Evolutionary conservation across 2,888 invertebrate genomes (phyloP).

Genomic region (Agonopterix subpropinquella): DNA sequence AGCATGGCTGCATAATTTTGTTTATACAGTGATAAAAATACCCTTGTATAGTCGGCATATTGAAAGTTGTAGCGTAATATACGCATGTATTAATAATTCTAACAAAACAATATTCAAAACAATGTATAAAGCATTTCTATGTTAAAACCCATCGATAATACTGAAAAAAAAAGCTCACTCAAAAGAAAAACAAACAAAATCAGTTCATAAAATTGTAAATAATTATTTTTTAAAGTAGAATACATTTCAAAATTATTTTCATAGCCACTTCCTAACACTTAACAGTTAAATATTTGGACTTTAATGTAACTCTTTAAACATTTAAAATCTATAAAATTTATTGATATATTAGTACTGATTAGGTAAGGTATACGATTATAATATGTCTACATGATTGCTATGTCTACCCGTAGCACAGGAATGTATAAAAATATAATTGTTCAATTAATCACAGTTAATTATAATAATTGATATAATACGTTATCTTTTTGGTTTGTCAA

Average conservation of each 20-base stretch:
- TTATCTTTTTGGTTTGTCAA: not conserved
- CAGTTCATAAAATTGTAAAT: slow-evolving; percentile 1
- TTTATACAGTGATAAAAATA: too few species aligned
- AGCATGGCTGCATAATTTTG: too few species aligned
- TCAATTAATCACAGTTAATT: slow-evolving; percentile 53
- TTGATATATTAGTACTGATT: not conserved
- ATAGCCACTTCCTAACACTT: not conserved
- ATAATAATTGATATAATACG: slow-evolving; percentile 21
- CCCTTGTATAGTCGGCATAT: too few species aligned
- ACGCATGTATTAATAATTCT: too few species aligned
- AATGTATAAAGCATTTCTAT: too few species aligned
- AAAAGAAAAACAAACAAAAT: not conserved
- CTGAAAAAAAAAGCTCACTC: too few species aligned
- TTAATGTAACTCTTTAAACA: not conserved
- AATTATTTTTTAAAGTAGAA: not conserved
- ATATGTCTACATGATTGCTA: not conserved
- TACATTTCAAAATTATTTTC: not conserved
- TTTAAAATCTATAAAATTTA: not conserved
- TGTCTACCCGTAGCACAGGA: slow-evolving; percentile 65
- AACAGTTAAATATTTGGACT: not conserved
- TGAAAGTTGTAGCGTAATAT: too few species aligned
- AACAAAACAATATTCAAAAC: too few species aligned
- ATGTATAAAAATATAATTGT: slow-evolving; percentile 70
- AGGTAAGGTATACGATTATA: not conserved
- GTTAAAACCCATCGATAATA: too few species aligned